Evolutionary conservation across 2,888 invertebrate genomes (phyloP).

Genomic region (Mesoligia furuncula): DNA sequence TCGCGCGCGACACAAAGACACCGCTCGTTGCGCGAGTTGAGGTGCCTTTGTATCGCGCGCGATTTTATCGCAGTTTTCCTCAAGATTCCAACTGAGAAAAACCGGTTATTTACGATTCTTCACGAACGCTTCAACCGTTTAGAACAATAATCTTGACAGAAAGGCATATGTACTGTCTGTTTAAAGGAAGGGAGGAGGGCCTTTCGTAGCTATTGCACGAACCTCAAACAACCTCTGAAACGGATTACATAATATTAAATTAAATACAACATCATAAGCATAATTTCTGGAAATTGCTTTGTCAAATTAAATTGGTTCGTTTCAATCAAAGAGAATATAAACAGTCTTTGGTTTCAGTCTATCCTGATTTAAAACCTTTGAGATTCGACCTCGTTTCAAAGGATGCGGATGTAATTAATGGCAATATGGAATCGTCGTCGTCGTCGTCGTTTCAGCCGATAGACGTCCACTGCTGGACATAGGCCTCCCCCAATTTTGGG

Average conservation of each 20-base stretch:
- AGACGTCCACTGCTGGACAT: no score
- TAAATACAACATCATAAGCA: constrained; percentile 11
- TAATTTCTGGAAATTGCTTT: constrained; percentile 18
- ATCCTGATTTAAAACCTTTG: constrained; percentile 26
- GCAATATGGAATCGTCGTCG: no score
- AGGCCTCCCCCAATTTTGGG: no score
- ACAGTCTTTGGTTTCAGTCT: constrained; percentile 6
- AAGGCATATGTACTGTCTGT: neutral
- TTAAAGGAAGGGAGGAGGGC: no score
- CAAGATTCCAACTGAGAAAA: neutral
- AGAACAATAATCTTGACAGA: neutral
- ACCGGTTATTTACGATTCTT: neutral
- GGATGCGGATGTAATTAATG: constrained; percentile 12
- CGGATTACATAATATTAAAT: constrained; percentile 5
- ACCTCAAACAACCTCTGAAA: neutral
- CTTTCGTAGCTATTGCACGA: neutral
- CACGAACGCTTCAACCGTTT: no score
- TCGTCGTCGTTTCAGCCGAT: no score
- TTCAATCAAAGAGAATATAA: neutral
- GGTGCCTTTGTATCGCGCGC: no score
- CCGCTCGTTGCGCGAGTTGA: no score
- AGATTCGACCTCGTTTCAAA: constrained; percentile 19
- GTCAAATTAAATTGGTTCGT: constrained; percentile 26
- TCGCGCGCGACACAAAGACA: no score
- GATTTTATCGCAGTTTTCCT: no score